Conservation (phyloP, 2,113 vertebrate species). For the Heterocephalus glaber region DNA sequence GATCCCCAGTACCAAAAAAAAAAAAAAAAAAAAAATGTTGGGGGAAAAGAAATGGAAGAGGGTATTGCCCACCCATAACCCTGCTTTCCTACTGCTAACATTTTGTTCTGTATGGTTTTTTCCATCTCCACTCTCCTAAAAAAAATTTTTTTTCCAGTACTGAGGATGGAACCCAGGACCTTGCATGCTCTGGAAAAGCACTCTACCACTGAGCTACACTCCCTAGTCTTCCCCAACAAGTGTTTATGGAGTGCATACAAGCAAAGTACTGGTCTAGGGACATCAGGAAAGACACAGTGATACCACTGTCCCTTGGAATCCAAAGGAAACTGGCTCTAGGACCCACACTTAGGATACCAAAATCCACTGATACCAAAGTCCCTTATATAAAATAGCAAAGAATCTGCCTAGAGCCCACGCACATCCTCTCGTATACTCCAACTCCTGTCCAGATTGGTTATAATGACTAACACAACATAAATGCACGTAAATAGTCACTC, state of each 20-base stretch:
- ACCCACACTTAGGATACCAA: neutral
- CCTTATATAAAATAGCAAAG: neutral
- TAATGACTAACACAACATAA: neutral
- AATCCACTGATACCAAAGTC: neutral
- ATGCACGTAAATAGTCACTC: neutral
- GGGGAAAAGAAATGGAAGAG: neutral
- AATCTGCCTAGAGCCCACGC: neutral
- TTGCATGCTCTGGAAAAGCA: neutral
- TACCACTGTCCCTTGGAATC: neutral
- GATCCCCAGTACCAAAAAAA: too few relatives aligned
- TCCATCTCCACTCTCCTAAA: neutral
- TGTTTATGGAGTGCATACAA: neutral
- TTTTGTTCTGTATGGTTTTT: neutral
- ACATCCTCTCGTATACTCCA: neutral
- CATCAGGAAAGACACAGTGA: neutral
- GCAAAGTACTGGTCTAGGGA: neutral
- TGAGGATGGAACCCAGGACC: neutral
- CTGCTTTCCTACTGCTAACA: neutral
- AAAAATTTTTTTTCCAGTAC: neutral
- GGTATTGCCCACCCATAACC: neutral
- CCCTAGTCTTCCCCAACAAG: neutral
- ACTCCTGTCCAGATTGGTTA: neutral
- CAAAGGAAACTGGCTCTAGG: neutral
- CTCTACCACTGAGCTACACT: neutral
- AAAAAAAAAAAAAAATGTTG: too few relatives aligned